Base-by-base conservation (phyloP, 1,140 invertebrate species). In the Bilobella aurantiaca region DNA sequence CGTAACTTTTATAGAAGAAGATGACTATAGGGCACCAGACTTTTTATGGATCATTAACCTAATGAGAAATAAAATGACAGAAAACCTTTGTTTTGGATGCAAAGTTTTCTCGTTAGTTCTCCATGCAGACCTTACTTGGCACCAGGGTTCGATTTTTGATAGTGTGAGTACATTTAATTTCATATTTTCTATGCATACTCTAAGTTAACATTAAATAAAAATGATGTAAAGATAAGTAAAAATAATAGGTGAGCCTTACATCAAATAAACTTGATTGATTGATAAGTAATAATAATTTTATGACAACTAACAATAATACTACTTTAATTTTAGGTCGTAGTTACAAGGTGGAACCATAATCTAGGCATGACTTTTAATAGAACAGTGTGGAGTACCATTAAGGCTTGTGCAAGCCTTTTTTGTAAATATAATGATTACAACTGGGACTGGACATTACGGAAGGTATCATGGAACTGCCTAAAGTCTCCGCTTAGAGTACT, bases 401-500 rank as follows among this genome's bases (percentile, higher is more conserved):
- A 87, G 74, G 83, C 82, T 46, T 93, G 94, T 79, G 85, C 87
- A 1, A 80, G 86, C 8, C 86, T 89, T 74, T 98, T 98, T 78
- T 99, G 96, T 78, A 85, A 86, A 2, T 97, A 94, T 80, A 96
- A 99, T 76, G 96, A 99, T 75, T 99, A 99, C 79, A 99, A 98
- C 77, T 99, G 96, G 96, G 96, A 99, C 74, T 98, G 96, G 90
- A 95, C 92, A 27, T 78, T 98, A 68, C 87, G 97, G 71, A 88
- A 96, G 77, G 82, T 98, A 16, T 93, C 91, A 27, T 87, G 91
- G 74, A 86, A 87, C 67, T 94, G 94, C 77, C 79, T 93, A 64
- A 82, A 84, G 8, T 79, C 87, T 23, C 90, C 87, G 70, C 82
- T 97, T 42, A 85, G 86, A 67, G 88, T 91, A 0, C 86, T 96